Conservation (phyloP, 2,888 invertebrate genomes). For the Petrolisthes manimaculis region DNA sequence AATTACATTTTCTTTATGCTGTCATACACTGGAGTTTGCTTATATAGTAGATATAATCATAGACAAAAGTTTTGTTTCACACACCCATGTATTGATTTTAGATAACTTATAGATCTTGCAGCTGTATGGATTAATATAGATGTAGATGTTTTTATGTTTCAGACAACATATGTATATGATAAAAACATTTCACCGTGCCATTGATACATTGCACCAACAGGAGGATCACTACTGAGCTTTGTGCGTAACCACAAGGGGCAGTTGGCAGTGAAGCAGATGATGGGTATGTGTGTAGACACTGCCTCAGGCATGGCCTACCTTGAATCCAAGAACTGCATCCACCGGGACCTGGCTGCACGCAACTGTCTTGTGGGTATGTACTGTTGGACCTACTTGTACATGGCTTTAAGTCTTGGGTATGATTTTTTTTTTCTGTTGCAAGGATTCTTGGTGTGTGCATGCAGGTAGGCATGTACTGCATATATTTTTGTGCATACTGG, state of each 20-base stretch:
- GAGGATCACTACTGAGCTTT: constrained; percentile 91
- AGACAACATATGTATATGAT: no score
- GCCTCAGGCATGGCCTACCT: constrained; percentile 95
- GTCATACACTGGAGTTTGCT: constrained; percentile 3
- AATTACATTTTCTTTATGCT: background rate
- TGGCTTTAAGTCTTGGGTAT: background rate
- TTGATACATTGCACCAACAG: constrained; percentile 70
- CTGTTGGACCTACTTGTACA: background rate
- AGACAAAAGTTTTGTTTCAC: no score
- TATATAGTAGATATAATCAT: no score
- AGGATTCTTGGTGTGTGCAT: background rate
- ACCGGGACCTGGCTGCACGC: constrained; percentile 93
- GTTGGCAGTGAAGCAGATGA: constrained; percentile 77
- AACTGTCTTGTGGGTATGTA: constrained; percentile 86
- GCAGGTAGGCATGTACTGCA: background rate
- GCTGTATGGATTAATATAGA: no score
- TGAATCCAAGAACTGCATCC: constrained; percentile 95
- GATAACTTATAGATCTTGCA: no score
- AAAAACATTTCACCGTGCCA: no score
- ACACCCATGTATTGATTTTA: no score
- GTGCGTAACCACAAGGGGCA: constrained; percentile 82
- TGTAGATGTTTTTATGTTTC: no score
- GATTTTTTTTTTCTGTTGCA: no score
- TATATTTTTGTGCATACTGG: background rate
- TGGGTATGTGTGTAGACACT: constrained; percentile 93